A percentile compares a stretch with the other conserved stretches of the same genome.
phyloP scores from a whole-genome alignment of 2,888 invertebrate genomes.

The Nemotelus nigrinus region DNA sequence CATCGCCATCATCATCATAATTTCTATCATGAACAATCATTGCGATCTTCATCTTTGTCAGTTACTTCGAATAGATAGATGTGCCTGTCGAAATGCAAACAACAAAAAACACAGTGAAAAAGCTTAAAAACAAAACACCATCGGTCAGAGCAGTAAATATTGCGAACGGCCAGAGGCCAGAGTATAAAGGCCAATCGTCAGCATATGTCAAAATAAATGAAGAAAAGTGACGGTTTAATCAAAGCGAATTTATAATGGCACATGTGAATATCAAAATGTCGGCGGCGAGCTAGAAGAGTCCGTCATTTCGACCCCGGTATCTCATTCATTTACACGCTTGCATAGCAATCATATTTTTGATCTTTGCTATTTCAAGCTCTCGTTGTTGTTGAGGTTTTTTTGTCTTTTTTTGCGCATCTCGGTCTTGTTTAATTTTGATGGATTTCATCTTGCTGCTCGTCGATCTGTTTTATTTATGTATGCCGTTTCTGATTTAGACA shows the following conservation, averaged over 20 bases:
- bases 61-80: neutral
- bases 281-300: neutral
- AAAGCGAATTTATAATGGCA: slow-evolving; percentile 56
- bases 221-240: slow-evolving; percentile 65
- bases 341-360: slow-evolving; percentile 12
- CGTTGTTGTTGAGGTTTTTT: neutral
- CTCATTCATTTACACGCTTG: slow-evolving; percentile 22
- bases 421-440: slow-evolving; percentile 15
- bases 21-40: slow-evolving; percentile 19
- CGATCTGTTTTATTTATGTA: slow-evolving; percentile 12
- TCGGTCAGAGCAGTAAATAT: too few species aligned
- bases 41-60: neutral
- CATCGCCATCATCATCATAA: slow-evolving; percentile 24
- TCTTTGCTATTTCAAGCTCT: slow-evolving; percentile 17
- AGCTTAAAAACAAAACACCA: too few species aligned
- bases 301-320: slow-evolving; percentile 15
- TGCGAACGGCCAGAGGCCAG: slow-evolving; percentile 8
- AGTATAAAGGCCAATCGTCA: slow-evolving; percentile 56
- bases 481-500: slow-evolving; percentile 24
- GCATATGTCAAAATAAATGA: slow-evolving; percentile 64
- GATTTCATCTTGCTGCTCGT: slow-evolving; percentile 28
- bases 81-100: too few species aligned
- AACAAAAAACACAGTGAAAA: too few species aligned
- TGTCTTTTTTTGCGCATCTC: neutral
- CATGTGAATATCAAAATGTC: neutral